Percentiles rank a stretch among this genome's conserved stretches.
These are phyloP conservation scores for Plusia festucae DNA, from an alignment of 2,888 invertebrate species.

Conservation along the genomic window DNA sequence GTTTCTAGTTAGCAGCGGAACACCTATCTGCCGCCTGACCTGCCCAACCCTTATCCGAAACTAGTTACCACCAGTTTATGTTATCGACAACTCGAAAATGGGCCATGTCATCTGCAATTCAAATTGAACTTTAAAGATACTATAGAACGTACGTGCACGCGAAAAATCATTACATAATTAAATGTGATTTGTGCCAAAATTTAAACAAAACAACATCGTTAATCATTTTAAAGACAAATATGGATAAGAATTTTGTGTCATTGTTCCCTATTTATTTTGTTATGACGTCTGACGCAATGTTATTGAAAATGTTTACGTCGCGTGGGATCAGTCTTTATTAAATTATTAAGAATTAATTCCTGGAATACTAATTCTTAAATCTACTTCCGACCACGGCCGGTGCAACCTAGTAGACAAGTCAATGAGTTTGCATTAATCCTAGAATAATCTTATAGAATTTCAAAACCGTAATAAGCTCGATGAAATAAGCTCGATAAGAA, in stretches of 20 bases:
- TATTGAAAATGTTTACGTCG: neutral
- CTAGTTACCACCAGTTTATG: constrained; percentile 33
- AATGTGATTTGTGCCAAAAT: neutral
- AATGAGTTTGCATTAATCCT: no score
- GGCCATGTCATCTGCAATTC: constrained; percentile 23
- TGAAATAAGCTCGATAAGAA: no score
- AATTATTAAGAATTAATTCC: no score
- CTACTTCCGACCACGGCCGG: no score
- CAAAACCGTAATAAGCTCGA: no score
- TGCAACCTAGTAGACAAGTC: no score
- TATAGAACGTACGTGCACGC: neutral
- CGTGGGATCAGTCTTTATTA: neutral
- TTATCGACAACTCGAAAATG: constrained; percentile 35
- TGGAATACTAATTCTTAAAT: no score
- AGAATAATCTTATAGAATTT: no score
- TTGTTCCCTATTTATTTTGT: neutral
- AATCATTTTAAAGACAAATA: neutral
- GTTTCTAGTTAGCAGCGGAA: constrained; percentile 36
- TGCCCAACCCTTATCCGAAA: constrained; percentile 30
- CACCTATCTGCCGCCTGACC: constrained; percentile 31
- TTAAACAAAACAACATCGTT: neutral
- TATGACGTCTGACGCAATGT: neutral
- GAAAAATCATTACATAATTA: neutral
- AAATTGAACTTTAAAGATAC: neutral
- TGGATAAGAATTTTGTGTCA: neutral